phyloP scores from a whole-genome alignment of 1,140 invertebrate genomes.

The Cydia strobilella region DNA sequence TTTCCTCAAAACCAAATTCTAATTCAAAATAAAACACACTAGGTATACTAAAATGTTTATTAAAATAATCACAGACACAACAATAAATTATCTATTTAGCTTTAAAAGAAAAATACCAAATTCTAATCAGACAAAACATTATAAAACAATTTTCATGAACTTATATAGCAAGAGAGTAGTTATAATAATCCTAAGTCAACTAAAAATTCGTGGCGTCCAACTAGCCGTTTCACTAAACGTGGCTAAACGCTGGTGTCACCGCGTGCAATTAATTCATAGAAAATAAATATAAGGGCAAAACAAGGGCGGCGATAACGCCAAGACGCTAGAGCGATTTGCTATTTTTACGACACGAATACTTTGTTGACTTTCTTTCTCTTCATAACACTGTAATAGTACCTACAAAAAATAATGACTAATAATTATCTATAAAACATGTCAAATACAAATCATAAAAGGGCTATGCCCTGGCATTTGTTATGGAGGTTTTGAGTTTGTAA shows the following conservation, averaged over 20 bases:
- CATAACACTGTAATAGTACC: constrained; percentile 14
- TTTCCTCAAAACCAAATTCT: not conserved
- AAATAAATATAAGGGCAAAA: not conserved
- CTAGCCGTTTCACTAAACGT: not conserved
- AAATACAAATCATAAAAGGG: constrained; percentile 40
- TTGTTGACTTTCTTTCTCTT: not conserved
- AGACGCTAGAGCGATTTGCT: not conserved
- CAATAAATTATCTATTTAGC: constrained; percentile 62
- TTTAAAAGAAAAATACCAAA: constrained; percentile 53
- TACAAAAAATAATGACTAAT: constrained; percentile 35
- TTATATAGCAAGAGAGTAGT: constrained; percentile 32
- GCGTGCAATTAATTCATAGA: not conserved
- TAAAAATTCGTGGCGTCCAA: not conserved
- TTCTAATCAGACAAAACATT: constrained; percentile 46
- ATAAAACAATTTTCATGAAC: constrained; percentile 40
- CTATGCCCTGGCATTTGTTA: constrained; percentile 41
- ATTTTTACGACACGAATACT: not conserved
- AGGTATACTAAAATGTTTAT: constrained; percentile 51
- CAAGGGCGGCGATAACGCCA: not conserved
- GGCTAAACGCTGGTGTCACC: no score
- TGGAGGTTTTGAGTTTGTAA: constrained; percentile 45
- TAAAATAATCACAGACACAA: constrained; percentile 67
- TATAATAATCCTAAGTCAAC: constrained; percentile 13
- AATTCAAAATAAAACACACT: constrained; percentile 32
- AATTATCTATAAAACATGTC: constrained; percentile 32